phyloP scores from a whole-genome alignment of 2,113 vertebrate species.

The Alectura lathami region DNA sequence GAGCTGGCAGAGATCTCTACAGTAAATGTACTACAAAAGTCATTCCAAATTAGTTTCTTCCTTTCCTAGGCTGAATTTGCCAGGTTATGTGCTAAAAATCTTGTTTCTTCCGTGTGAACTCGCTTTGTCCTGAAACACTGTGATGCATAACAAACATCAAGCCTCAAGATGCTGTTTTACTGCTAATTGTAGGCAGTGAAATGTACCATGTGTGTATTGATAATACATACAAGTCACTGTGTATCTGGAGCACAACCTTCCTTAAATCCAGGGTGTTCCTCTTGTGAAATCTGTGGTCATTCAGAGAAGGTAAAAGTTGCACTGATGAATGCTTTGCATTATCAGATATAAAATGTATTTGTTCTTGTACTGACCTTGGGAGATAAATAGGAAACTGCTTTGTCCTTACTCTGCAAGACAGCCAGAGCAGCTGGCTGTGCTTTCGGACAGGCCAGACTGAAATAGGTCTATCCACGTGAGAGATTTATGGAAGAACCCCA shows the following conservation, averaged over 20 bases:
- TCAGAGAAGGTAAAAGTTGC: not conserved
- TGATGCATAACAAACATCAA: constrained; percentile 26
- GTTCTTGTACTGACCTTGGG: constrained; percentile 60
- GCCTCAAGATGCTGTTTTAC: not conserved
- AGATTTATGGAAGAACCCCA: not conserved
- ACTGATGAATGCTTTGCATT: constrained; percentile 25
- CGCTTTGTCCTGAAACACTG: not conserved
- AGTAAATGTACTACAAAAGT: constrained; percentile 25
- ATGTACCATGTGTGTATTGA: not conserved
- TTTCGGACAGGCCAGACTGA: constrained; percentile 52
- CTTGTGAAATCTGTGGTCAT: not conserved
- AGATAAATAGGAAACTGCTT: constrained; percentile 6
- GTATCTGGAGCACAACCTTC: not conserved
- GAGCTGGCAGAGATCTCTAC: constrained; percentile 23
- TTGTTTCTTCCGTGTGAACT: not conserved
- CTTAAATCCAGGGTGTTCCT: not conserved
- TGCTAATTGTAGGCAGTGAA: constrained; percentile 40
- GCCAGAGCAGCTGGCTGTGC: constrained; percentile 48
- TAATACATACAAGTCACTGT: not conserved
- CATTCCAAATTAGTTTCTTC: constrained; percentile 37
- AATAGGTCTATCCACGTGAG: constrained; percentile 35
- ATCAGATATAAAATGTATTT: constrained; percentile 23
- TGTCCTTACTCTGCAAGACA: constrained; percentile 37
- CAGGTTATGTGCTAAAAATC: constrained; percentile 24
- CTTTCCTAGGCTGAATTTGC: constrained; percentile 4